Base-by-base conservation (phyloP, 2,113 vertebrate species). In the Naja naja region DNA sequence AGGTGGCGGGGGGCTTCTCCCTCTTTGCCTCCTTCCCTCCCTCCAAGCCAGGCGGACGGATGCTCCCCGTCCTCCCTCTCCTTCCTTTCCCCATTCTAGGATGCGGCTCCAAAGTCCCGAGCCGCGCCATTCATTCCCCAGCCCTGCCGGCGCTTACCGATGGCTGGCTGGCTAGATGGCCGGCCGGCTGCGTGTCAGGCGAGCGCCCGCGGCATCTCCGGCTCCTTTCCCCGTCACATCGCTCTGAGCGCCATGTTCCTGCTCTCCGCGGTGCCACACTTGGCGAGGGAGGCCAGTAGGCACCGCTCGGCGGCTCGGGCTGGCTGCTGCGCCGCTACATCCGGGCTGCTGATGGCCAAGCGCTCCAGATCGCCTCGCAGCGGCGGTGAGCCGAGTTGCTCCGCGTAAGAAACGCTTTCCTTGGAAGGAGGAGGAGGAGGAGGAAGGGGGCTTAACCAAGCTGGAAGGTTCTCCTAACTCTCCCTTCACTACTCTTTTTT, bases 191-290 rank as follows among this genome's bases (percentile, higher is more conserved):
- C 20, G 8, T 16, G 53, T 45, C 88, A 47, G 53, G 56, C 85
- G 39, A 34, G 10, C 45, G 64, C 55, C 52, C 45, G 55, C 90
- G 1, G 74, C 85, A 0, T 23, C 89, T 54, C 60, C 22, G 27
- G 34, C 90, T 55, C 34, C 55, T 91, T 23, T 8, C 90, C 25
- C 93, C 56, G 88, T 91, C 56, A 88, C 92, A 2, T 89, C 89
- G 92, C 89, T 89, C 53, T 43, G 64, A 91, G 93, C 95, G 95
- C 95, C 95, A 88, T 94, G 89, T 93, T 95, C 90, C 54, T 87
- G 91, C 91, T 54, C 5, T 86, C 69, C 92, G 86, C 49, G 56
- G 58, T 55, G 56, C 52, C 25, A 58, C 85, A 43, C 89, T 90
- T 30, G 56, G 81, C 89, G 47, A 69, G 39, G 53, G n/a, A 34